Evolutionary conservation across 23 tunicate species (phyloP).

Genomic region (Styela plicata): DNA sequence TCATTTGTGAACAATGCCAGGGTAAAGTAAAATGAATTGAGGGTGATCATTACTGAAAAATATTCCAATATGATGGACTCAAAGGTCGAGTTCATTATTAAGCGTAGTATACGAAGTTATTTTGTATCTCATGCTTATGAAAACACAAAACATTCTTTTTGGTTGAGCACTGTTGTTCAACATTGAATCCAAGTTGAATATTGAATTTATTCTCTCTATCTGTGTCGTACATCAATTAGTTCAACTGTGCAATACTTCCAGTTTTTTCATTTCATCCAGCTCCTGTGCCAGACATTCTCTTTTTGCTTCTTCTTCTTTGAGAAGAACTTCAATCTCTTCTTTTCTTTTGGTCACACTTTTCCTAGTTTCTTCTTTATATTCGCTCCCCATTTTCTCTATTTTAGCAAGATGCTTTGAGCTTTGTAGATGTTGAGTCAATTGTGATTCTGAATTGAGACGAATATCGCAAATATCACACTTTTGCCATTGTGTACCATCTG

Average conservation of each 20-base stretch:
- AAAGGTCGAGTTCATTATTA: too few species aligned
- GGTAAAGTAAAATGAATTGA: too few species aligned
- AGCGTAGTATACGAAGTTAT: too few species aligned
- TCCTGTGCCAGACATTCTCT: slow-evolving; percentile 28
- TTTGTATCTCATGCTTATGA: too few species aligned
- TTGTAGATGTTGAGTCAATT: slow-evolving; percentile 25
- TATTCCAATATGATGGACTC: too few species aligned
- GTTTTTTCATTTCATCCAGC: slow-evolving; percentile 9
- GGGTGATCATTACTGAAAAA: too few species aligned
- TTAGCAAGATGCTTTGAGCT: slow-evolving; percentile 39
- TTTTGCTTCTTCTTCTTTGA: slow-evolving; percentile 45
- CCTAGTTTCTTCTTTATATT: slow-evolving; percentile 12
- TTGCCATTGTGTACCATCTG: slow-evolving; percentile 24
- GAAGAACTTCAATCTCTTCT: slow-evolving; percentile 35
- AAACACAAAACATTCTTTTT: too few species aligned
- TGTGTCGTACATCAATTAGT: too few species aligned
- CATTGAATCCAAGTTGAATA: too few species aligned
- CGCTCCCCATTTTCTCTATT: slow-evolving; percentile 1
- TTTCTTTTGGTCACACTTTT: slow-evolving; percentile 14
- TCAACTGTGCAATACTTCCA: slow-evolving; percentile 10
- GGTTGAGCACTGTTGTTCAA: too few species aligned
- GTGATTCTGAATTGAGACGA: slow-evolving; percentile 16
- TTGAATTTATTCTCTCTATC: too few species aligned
- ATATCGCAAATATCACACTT: slow-evolving; percentile 27
- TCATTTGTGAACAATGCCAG: too few species aligned